Percentiles rank a stretch among this genome's conserved stretches.
phyloP scores from a whole-genome alignment of 2,797 vertebrate species.

The Gephyroberyx darwinii region DNA sequence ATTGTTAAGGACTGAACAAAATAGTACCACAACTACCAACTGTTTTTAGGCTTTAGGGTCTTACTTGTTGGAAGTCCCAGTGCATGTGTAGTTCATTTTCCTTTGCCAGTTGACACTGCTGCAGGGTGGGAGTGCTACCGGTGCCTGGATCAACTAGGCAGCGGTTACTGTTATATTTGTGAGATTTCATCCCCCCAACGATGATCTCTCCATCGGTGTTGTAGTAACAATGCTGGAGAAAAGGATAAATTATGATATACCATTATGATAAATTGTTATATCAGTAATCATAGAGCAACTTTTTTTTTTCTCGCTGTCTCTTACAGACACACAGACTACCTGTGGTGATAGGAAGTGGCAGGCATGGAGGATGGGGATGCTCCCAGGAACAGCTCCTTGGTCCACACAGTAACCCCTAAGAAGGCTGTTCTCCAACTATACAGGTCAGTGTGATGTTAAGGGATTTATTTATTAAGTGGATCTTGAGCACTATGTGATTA shows the following conservation, averaged over 20 bases:
- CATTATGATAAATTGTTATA: background rate
- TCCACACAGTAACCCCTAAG: conserved; percentile 43
- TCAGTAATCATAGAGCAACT: too few species aligned
- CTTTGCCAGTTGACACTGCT: conserved; percentile 45
- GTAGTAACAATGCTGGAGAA: conserved; percentile 56
- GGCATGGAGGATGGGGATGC: conserved; percentile 47
- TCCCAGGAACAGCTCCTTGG: conserved; percentile 55
- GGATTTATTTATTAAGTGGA: background rate
- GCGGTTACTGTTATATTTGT: conserved; percentile 55
- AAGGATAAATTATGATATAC: background rate
- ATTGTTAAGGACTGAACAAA: background rate
- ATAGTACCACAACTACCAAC: background rate
- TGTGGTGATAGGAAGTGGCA: conserved; percentile 56
- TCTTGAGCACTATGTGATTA: too few species aligned
- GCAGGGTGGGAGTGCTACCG: conserved; percentile 46
- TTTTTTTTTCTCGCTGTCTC: too few species aligned
- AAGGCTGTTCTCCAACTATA: conserved; percentile 54
- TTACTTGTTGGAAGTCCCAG: conserved; percentile 71
- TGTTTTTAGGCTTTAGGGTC: background rate
- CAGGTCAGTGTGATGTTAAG: background rate
- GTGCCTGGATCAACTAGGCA: conserved; percentile 60
- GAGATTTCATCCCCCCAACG: conserved; percentile 58
- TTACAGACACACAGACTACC: conserved; percentile 30
- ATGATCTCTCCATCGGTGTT: conserved; percentile 53
- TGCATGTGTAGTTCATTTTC: conserved; percentile 39